Evolutionary conservation across 1,140 invertebrate species (phyloP), one percentile per base, ranked within the genome.

Genomic region (Cherax destructor): DNA sequence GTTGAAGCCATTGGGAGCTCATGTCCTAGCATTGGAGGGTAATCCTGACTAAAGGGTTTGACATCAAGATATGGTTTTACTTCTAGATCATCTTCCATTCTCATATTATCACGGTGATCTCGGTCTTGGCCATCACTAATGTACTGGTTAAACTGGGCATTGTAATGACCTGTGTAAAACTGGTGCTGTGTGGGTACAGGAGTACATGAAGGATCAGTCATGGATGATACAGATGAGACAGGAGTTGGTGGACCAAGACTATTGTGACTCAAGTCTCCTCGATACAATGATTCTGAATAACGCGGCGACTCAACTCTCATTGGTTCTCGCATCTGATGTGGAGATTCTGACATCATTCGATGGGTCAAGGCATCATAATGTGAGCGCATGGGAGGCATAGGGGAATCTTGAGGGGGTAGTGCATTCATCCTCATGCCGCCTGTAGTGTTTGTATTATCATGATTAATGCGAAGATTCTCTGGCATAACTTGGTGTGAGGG

Each of bases 1-100:
- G 88, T 61, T 41, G 83, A 80, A 47, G 81, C 78, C 74, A 89
- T 83, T 4, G 76, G 69, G 11, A 65, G 61, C 61, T 92, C 90
- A 76, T 90, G 88, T 10, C 83, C 81, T 61, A 93, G 50, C 13
- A 87, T 87, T 18, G 79, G 59, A 41, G 76, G 83, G 65, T 93
- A 93, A 41, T 93, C 91, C 65, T 92, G 92, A 86, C 81, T 69
- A 78, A 92, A 93, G 52, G 91, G 86, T 61, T 93, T 93, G 77
- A 93, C 81, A 87, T 93, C 92, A 47, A 88, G 86, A 74, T 90
- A 93, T 79, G 80, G 83, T 59, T 91, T 91, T n/a, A 87, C 69
- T 41, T 93, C 92, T 30, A 93, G 56, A 61, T 92, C 88, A 30
- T 90, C 92, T 50, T 88, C 90, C 79, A 91, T 79, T 24, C 49